phyloP scores from a whole-genome alignment of 2,113 vertebrate species.

The Verasper variegatus region DNA sequence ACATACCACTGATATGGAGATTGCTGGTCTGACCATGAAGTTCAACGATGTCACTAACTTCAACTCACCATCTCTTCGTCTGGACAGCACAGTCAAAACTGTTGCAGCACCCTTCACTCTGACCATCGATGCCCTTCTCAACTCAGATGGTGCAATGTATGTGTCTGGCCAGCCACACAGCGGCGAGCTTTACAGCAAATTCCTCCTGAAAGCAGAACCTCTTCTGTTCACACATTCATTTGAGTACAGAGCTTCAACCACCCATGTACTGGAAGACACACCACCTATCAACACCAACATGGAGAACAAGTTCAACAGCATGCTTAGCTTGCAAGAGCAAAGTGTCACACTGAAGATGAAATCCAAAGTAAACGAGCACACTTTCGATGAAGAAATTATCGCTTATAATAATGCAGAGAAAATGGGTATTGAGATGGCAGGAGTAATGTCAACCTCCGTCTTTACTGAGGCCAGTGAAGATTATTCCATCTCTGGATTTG shows the following conservation, averaged over 20 bases:
- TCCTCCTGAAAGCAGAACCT: conserved; percentile 89
- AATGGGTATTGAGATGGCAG: conserved; percentile 84
- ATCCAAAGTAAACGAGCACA: conserved; percentile 86
- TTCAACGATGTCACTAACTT: conserved; percentile 82
- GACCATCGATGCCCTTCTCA: conserved; percentile 83
- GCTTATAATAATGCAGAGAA: conserved; percentile 86
- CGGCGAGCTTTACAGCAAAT: conserved; percentile 89
- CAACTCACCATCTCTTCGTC: conserved; percentile 83
- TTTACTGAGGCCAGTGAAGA: conserved; percentile 76
- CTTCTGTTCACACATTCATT: conserved; percentile 86
- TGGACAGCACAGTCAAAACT: conserved; percentile 84
- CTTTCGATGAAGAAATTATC: conserved; percentile 84
- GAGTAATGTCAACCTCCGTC: conserved; percentile 81
- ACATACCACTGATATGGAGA: conserved; percentile 83
- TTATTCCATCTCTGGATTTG: conserved; percentile 85
- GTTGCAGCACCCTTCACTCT: conserved; percentile 84
- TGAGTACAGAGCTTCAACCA: conserved; percentile 87
- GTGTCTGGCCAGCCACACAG: conserved; percentile 84
- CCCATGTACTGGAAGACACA: conserved; percentile 73
- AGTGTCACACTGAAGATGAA: conserved; percentile 83
- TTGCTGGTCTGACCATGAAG: conserved; percentile 84
- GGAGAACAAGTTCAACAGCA: conserved; percentile 82
- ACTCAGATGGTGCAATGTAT: conserved; percentile 81
- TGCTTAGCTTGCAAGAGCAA: conserved; percentile 89
- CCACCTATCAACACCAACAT: conserved; percentile 77